phyloP scores from a whole-genome alignment of 2,888 invertebrate genomes.

The Nebria salina region DNA sequence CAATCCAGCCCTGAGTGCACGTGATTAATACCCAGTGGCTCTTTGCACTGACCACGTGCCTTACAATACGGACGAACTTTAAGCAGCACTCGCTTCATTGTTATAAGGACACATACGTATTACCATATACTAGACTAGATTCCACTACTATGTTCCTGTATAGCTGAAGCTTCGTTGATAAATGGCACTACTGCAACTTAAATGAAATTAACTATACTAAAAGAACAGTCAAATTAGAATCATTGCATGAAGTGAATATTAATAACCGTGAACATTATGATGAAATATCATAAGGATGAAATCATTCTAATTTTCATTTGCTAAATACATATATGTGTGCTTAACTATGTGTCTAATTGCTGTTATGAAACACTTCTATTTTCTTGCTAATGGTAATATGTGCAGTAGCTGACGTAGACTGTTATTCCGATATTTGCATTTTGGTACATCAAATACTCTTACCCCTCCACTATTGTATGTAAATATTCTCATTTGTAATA shows the following conservation, averaged over 20 bases:
- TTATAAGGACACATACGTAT: conserved; percentile 1
- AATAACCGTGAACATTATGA: neutral
- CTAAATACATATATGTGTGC: neutral
- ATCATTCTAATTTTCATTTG: neutral
- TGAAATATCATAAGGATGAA: neutral
- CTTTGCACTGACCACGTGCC: conserved; percentile 5
- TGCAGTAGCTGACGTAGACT: neutral
- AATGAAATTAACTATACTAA: neutral
- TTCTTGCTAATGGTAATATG: neutral
- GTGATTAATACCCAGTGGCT: conserved; percentile 33
- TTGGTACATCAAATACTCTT: neutral
- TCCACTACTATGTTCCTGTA: neutral
- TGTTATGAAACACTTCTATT: neutral
- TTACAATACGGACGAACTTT: conserved; percentile 21
- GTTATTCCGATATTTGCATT: neutral
- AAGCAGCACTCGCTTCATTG: conserved; percentile 20
- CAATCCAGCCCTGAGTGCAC: conserved; percentile 24
- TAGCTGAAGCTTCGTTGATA: too few species aligned
- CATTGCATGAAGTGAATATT: neutral
- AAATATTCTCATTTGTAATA: neutral
- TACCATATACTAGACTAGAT: neutral
- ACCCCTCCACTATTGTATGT: neutral
- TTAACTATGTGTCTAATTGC: neutral
- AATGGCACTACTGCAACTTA: neutral
- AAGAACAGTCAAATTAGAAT: too few species aligned